Evolutionary conservation across 1,140 invertebrate species (phyloP), one percentile per base, ranked within the genome.

Genomic region (Bombus pascuorum): DNA sequence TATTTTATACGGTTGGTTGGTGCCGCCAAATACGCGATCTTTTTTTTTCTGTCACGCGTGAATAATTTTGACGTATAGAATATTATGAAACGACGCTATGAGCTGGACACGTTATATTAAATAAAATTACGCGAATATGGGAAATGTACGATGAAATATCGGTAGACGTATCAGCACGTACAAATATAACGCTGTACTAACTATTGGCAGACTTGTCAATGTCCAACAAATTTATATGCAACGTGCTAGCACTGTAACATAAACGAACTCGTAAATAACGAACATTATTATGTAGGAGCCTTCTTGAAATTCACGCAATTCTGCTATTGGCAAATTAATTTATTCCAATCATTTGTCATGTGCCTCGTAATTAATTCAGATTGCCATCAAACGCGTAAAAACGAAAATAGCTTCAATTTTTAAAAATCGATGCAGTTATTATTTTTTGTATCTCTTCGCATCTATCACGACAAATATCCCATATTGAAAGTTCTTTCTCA

Each of bases 191-290:
- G 13, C 28, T 42, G 70, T 12, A 15, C 13, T n/a, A 72, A 42
- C 70, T 72, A 72, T 72, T 42, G 70, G 39, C 70, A 42, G 34
- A 42, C 39, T n/a, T 72, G 70, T 72, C 70, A 42, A 72, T 72
- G 34, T 72, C 39, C 39, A n/a, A 72, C 37, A n/a, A n/a, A 42
- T 72, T 39, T 42, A 72, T 72, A 37, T 12, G n/a, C 68, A 71
- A 39, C 37, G 37, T 2, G 4, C 32, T 37, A 39, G 34, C 32
- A 37, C 18, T 9, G 68, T 39, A 4, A 25, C 9, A 37, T 39
- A 39, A 71, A 42, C 68, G 22, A 70, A 32, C 34, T 28, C 34
- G 66, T 22, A 34, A 71, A 71, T 28, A 71, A 71, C 37, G 37
- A 39, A 28, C 37, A 12, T 28, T 39, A 25, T 39, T 25, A 18